phyloP scores from a whole-genome alignment of 2,113 vertebrate species.

The Centrocercus urophasianus region DNA sequence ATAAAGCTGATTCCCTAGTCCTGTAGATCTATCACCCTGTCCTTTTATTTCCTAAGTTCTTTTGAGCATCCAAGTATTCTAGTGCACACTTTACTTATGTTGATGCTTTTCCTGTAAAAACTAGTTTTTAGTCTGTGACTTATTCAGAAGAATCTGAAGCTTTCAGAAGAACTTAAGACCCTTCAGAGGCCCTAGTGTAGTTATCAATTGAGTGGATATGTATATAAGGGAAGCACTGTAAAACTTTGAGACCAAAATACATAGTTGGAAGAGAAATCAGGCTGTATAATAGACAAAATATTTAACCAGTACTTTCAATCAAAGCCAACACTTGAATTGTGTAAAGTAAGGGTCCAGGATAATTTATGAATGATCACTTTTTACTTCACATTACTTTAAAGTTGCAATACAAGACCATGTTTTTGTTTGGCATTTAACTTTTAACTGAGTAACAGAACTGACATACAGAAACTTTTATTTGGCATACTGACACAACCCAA shows the following conservation, averaged over 20 bases:
- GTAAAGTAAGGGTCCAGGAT: neutral
- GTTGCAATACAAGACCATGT: neutral
- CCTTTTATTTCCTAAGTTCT: neutral
- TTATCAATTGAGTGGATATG: neutral
- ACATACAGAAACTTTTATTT: conserved; percentile 37
- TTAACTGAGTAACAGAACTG: neutral
- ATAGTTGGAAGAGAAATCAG: neutral
- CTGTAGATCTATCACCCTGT: neutral
- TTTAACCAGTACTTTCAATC: neutral
- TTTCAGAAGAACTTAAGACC: neutral
- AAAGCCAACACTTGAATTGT: neutral
- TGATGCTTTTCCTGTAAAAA: neutral
- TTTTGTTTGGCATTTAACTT: conserved; percentile 38
- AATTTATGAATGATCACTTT: neutral
- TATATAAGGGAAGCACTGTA: neutral
- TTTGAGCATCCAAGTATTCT: neutral
- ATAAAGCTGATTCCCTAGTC: neutral
- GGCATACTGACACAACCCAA: conserved; percentile 17
- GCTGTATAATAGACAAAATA: neutral
- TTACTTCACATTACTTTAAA: neutral
- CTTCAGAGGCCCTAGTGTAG: neutral
- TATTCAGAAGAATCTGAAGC: neutral
- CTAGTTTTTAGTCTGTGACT: neutral
- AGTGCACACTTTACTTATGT: neutral
- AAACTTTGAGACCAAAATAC: neutral